These are phyloP conservation scores for Drosophila suboccidentalis DNA, from an alignment of 2,888 invertebrate genomes.

Conservation along the genomic window DNA sequence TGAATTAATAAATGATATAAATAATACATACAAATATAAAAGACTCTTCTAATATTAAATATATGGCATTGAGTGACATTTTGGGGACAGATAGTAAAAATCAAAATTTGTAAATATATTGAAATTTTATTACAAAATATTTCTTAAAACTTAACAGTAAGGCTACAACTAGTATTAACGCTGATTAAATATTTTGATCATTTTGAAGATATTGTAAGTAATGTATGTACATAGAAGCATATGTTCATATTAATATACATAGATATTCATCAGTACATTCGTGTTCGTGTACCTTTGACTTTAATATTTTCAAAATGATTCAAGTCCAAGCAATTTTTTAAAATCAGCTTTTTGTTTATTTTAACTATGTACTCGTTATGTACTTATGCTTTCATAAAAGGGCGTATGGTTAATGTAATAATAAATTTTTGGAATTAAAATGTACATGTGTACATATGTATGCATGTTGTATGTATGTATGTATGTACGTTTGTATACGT, in stretches of 20 bases:
- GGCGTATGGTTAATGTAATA: conserved; percentile 63
- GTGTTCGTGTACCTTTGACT: conserved; percentile 20
- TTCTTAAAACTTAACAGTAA: conserved; percentile 79
- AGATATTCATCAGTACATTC: conserved; percentile 1
- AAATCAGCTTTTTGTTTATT: conserved; percentile 54
- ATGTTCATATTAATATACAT: too few species aligned
- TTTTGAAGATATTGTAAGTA: conserved; percentile 56
- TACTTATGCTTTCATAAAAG: conserved; percentile 59
- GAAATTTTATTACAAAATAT: conserved; percentile 78
- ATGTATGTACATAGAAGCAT: conserved; percentile 13
- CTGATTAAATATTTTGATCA: conserved; percentile 70
- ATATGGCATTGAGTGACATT: conserved; percentile 44
- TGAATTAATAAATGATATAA: conserved; percentile 29
- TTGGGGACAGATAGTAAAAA: conserved; percentile 26
- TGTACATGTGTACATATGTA: conserved; percentile 61
- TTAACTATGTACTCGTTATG: conserved; percentile 52
- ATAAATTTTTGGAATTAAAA: conserved; percentile 74
- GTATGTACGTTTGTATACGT: conserved; percentile 24
- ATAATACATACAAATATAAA: conserved; percentile 36
- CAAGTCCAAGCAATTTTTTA: conserved; percentile 63
- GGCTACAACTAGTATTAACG: conserved; percentile 65
- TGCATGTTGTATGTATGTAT: conserved; percentile 47
- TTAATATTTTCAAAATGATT: conserved; percentile 56
- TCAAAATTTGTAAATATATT: conserved; percentile 66
- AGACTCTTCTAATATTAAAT: conserved; percentile 34